Evolutionary conservation across 2,888 invertebrate genomes (phyloP).

Genomic region (Xanthorhoe spadicearia): DNA sequence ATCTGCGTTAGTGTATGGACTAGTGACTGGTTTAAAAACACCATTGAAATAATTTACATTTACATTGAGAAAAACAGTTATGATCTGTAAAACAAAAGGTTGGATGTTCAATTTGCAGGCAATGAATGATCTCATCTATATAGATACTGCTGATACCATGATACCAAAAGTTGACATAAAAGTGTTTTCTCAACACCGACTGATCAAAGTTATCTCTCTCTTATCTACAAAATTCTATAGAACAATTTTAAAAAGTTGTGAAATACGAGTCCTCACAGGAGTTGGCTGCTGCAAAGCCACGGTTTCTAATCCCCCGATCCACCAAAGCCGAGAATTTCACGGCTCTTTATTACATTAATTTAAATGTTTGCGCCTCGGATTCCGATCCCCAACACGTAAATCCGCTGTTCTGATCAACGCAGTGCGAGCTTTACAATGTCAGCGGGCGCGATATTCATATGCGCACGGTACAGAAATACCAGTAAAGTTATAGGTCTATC

Average conservation of each 20-base stretch:
- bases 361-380: slow-evolving; percentile 79
- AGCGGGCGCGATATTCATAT: slow-evolving; percentile 13
- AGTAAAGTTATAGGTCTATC: not conserved
- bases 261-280: slow-evolving; percentile 30
- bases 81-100: too few relatives aligned
- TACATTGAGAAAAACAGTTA: too few relatives aligned
- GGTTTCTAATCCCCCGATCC: slow-evolving; percentile 56
- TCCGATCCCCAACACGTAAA: slow-evolving; percentile 58
- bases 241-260: not conserved
- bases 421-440: slow-evolving; percentile 29
- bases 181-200: too few relatives aligned
- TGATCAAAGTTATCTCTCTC: too few relatives aligned
- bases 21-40: too few relatives aligned
- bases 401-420: slow-evolving; percentile 47
- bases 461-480: not conserved
- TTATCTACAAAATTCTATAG: too few relatives aligned
- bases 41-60: too few relatives aligned
- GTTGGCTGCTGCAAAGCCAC: slow-evolving; percentile 40
- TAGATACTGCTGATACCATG: too few relatives aligned
- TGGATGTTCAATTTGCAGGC: too few relatives aligned
- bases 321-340: slow-evolving; percentile 74
- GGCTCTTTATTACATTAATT: slow-evolving; percentile 84
- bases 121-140: too few relatives aligned
- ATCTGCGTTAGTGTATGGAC: too few relatives aligned
- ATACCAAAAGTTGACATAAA: too few relatives aligned